Evolutionary conservation across 2,888 invertebrate genomes (phyloP).

Genomic region (Lordiphosa fenestrarum): DNA sequence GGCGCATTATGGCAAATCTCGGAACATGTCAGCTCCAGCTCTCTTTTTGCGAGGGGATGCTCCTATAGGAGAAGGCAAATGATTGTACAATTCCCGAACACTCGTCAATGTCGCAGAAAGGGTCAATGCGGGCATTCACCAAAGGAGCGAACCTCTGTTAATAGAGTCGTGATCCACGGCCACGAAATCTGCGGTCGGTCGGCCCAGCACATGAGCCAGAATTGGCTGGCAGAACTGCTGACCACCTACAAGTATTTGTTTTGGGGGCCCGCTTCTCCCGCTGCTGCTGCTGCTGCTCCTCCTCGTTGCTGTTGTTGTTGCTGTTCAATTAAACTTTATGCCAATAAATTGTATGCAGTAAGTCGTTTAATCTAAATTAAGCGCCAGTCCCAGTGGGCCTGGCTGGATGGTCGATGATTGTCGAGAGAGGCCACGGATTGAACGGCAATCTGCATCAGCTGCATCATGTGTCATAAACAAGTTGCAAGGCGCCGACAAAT

Average conservation of each 20-base stretch:
- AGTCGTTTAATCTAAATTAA: conserved; percentile 78
- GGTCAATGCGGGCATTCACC: neutral
- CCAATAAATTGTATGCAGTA: conserved; percentile 77
- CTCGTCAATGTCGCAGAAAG: conserved; percentile 56
- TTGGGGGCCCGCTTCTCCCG: conserved; percentile 18
- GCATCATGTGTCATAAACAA: conserved; percentile 79
- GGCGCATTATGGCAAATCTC: conserved; percentile 26
- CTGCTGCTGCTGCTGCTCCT: conserved; percentile 4
- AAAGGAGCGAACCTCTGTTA: conserved; percentile 35
- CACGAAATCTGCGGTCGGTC: conserved; percentile 49
- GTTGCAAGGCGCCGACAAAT: conserved; percentile 77
- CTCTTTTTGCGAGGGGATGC: neutral
- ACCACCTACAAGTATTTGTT: conserved; percentile 52
- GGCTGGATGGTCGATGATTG: conserved; percentile 14
- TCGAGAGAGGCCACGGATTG: conserved; percentile 24
- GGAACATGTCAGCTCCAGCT: conserved; percentile 45
- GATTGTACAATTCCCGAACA: conserved; percentile 45
- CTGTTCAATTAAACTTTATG: conserved; percentile 74
- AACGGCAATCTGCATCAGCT: conserved; percentile 70
- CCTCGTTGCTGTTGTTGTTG: conserved; percentile 34
- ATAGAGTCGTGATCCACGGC: conserved; percentile 76
- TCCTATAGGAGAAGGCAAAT: conserved; percentile 27
- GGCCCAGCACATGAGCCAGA: conserved; percentile 20
- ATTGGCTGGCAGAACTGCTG: conserved; percentile 20
- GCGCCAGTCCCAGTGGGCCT: conserved; percentile 35